Conservation (phyloP, 2,888 invertebrate genomes). For the Argyra leucocephala region DNA sequence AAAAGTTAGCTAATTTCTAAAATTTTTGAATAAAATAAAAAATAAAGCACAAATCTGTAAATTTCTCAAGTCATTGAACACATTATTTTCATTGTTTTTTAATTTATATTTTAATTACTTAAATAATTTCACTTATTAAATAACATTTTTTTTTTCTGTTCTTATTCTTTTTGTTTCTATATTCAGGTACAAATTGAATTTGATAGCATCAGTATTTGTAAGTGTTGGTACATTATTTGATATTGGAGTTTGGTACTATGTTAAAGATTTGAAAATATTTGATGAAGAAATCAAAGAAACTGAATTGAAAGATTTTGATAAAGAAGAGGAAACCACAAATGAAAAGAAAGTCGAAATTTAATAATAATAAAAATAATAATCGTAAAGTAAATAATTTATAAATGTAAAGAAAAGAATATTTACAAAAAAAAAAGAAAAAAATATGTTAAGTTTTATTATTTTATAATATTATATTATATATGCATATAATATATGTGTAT, state of each 20-base stretch:
- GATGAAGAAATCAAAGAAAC: conserved; percentile 49
- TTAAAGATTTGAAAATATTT: conserved; percentile 58
- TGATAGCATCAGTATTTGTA: conserved; percentile 57
- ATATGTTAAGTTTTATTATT: too few species aligned
- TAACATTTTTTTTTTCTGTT: too few species aligned
- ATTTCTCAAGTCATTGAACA: too few species aligned
- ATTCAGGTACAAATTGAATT: conserved; percentile 51
- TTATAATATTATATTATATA: too few species aligned
- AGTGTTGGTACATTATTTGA: conserved; percentile 57
- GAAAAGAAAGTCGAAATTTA: conserved; percentile 41
- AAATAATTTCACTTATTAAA: too few species aligned
- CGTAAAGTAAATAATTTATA: not conserved
- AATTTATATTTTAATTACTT: too few species aligned
- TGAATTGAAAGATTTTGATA: conserved; percentile 37
- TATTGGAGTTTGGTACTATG: conserved; percentile 57
- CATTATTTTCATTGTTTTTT: too few species aligned
- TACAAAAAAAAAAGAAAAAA: not conserved
- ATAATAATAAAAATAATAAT: conserved; percentile 16
- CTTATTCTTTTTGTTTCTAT: not conserved
- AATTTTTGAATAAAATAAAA: too few species aligned
- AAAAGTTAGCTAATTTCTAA: too few species aligned
- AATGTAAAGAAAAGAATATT: not conserved
- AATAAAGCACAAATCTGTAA: too few species aligned
- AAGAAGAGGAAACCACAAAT: conserved; percentile 35
- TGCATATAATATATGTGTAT: too few species aligned